Percentiles rank a stretch among this genome's conserved stretches.
These are phyloP conservation scores for Colletes latitarsis DNA, from an alignment of 1,140 invertebrate species.

Conservation along the genomic window DNA sequence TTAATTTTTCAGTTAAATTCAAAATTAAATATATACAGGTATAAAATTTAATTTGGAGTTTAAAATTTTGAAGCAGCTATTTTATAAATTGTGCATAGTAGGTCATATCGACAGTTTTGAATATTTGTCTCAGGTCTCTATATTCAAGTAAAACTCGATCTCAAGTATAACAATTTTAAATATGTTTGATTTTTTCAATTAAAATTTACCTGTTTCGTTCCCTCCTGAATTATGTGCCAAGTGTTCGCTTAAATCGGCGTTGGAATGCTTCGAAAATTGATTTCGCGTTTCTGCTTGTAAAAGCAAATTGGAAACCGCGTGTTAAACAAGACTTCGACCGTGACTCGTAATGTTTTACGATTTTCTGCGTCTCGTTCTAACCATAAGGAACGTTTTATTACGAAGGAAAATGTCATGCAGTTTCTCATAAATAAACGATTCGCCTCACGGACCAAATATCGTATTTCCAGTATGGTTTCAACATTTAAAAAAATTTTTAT, in stretches of 20 bases:
- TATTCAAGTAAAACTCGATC: no score
- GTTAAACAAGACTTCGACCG: background rate
- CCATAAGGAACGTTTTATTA: background rate
- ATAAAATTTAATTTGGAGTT: no score
- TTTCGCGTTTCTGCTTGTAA: slow-evolving; percentile 41
- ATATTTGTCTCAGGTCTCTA: no score
- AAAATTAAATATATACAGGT: no score
- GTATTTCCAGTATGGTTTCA: background rate
- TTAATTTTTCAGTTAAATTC: no score
- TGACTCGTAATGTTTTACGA: slow-evolving; percentile 46
- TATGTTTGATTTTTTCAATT: background rate
- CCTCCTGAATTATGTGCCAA: background rate
- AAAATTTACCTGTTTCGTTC: background rate
- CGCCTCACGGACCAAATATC: background rate
- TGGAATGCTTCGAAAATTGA: slow-evolving; percentile 21
- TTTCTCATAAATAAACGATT: background rate
- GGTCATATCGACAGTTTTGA: no score
- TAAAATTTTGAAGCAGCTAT: no score
- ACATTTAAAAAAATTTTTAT: background rate
- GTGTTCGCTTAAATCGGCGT: background rate
- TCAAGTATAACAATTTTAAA: no score
- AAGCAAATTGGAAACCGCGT: slow-evolving; percentile 4
- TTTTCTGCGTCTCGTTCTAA: background rate
- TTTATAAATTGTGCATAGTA: no score
- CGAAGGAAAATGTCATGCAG: background rate